Percentiles rank a stretch among this genome's conserved stretches.
Evolutionary conservation across 2,797 vertebrate genomes (phyloP).

Genomic region (Sebastes elongatus): DNA sequence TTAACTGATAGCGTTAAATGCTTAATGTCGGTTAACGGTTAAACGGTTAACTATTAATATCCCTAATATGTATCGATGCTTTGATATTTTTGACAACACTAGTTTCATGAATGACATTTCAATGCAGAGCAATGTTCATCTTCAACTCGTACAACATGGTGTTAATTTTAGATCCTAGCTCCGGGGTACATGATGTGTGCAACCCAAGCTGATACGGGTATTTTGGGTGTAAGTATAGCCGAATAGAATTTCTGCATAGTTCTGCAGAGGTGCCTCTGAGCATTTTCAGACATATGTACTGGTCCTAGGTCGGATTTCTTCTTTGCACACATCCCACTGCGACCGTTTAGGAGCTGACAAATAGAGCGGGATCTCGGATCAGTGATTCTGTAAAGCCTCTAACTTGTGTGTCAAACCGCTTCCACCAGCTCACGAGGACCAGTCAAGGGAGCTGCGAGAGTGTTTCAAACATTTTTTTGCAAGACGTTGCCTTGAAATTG

Average conservation of each 20-base stretch:
- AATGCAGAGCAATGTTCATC: neutral
- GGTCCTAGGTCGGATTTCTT: constrained; percentile 54
- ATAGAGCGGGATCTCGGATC: constrained; percentile 51
- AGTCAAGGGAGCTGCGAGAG: constrained; percentile 28
- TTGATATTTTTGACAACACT: neutral
- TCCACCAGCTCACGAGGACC: constrained; percentile 25
- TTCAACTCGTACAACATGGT: neutral
- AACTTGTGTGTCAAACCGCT: constrained; percentile 38
- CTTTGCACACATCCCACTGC: constrained; percentile 42
- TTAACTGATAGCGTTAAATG: too few relatives aligned
- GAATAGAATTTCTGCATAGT: constrained; percentile 61
- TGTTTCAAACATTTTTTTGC: constrained; percentile 20
- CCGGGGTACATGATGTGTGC: constrained; percentile 19
- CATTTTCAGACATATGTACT: constrained; percentile 36
- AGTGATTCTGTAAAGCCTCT: constrained; percentile 54
- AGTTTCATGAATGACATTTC: neutral
- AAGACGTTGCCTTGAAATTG: constrained; percentile 31
- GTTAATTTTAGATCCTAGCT: constrained; percentile 41
- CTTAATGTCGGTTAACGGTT: too few relatives aligned
- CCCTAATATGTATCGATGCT: too few relatives aligned
- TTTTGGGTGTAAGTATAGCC: constrained; percentile 46
- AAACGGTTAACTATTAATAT: too few relatives aligned
- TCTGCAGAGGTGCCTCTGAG: constrained; percentile 42
- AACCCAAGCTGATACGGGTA: constrained; percentile 47
- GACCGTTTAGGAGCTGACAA: constrained; percentile 63